Percentiles rank a stretch among this genome's conserved stretches.
Evolutionary conservation across 2,888 invertebrate genomes (phyloP).

Genomic region (Mayetiola destructor): DNA sequence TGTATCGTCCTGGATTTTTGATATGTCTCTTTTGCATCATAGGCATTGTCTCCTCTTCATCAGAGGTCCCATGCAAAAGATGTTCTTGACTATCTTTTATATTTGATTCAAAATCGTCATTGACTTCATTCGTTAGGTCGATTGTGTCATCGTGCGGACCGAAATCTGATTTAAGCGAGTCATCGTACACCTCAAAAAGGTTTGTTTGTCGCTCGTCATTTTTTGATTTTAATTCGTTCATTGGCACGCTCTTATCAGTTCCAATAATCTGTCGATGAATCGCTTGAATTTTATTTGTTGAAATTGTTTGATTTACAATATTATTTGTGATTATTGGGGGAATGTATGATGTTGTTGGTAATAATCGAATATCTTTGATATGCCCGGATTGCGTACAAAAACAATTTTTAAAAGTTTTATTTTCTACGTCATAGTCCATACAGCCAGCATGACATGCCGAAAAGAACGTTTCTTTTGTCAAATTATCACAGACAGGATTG

Average conservation of each 20-base stretch:
- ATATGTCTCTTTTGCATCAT: neutral
- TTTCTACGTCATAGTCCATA: constrained; percentile 19
- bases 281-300: too few relatives aligned
- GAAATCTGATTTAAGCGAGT: neutral
- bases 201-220: too few relatives aligned
- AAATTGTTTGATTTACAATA: too few relatives aligned
- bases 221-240: too few relatives aligned
- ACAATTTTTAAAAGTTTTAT: constrained; percentile 35
- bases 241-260: too few relatives aligned
- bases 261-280: too few relatives aligned
- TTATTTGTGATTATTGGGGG: too few relatives aligned
- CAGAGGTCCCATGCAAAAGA: neutral
- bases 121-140: neutral
- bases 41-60: neutral
- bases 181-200: neutral
- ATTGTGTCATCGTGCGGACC: neutral
- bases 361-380: too few relatives aligned
- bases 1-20: neutral
- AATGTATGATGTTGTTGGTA: neutral
- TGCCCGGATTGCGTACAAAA: constrained; percentile 34
- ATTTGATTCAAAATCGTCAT: neutral
- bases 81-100: neutral
- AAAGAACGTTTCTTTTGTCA: constrained; percentile 44
- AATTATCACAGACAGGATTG: constrained; percentile 47
- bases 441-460: constrained; percentile 65